A percentile compares a stretch with the other conserved stretches of the same genome.
phyloP scores from a whole-genome alignment of 2,113 vertebrate species.

The Lathamus discolor region DNA sequence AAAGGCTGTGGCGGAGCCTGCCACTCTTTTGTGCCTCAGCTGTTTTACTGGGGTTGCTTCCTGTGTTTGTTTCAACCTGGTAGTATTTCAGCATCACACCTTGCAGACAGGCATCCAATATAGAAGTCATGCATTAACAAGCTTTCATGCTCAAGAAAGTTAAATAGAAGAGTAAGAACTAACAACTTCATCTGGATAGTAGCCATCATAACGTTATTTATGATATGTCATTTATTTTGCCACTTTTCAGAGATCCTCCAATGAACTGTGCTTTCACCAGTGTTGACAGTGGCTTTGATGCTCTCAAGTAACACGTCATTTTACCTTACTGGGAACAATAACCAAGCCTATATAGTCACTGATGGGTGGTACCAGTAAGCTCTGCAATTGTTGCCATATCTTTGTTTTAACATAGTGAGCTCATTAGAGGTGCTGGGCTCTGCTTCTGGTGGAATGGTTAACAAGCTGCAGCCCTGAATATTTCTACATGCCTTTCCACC shows the following conservation, averaged over 20 bases:
- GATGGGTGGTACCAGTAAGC: background rate
- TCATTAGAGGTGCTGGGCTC: slow-evolving; percentile 31
- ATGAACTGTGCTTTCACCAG: slow-evolving; percentile 17
- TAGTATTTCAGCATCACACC: background rate
- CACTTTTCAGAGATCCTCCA: background rate
- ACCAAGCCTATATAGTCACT: slow-evolving; percentile 18
- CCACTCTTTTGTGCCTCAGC: background rate
- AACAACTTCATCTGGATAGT: background rate
- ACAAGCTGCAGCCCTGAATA: slow-evolving; percentile 56
- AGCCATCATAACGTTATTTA: background rate
- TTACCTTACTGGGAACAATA: slow-evolving; percentile 41
- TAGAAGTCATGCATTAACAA: background rate
- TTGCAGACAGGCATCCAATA: background rate
- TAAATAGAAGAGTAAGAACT: background rate
- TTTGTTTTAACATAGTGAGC: slow-evolving; percentile 60
- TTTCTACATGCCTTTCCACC: slow-evolving; percentile 45
- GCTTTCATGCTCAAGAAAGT: slow-evolving; percentile 3
- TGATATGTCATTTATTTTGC: background rate
- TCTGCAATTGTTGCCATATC: slow-evolving; percentile 26
- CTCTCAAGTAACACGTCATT: slow-evolving; percentile 36
- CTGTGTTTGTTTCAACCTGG: background rate
- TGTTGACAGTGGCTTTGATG: slow-evolving; percentile 13
- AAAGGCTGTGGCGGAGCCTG: background rate
- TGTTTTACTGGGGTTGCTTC: background rate
- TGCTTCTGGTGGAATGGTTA: slow-evolving; percentile 48